Base-by-base conservation (phyloP, 2,888 invertebrate species). In the Biston betularia region DNA sequence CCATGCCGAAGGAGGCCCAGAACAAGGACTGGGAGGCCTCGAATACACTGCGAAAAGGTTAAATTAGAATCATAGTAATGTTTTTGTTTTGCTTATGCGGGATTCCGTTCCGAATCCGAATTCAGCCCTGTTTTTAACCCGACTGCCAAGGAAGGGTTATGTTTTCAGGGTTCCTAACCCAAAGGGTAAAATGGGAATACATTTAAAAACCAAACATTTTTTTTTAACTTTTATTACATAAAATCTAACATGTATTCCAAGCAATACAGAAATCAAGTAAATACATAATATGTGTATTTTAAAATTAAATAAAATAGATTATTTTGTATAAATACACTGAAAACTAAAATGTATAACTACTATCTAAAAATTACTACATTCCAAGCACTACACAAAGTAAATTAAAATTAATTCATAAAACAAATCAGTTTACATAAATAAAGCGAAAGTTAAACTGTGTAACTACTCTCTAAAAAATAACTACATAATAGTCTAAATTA, bases 1-100 rank as follows among this genome's bases (percentile, higher is more conserved):
- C 96, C 94, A 98, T 96, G 34, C 99, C 99, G 84, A 98, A 99
- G 75, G 98, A 97, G 38, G 98, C 98, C 98, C 99, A 99, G 93
- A 98, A 99, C 7, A 99, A 94, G 6, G 98, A 98, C 86, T 99
- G 99, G 0, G 98, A 97, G 1, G 98, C 97, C 91, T 99, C 98
- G 87, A 98, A 99, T 34, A 99, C 45, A 11, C 56, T 56, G 42
- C 3, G 15, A n/a, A 65, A 57, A 58, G 35, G 44, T 1, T 15
- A n/a, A 4, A n/a, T 58, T 38, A 34, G 34, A n/a, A 50, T 34
- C 8, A 8, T 50, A 15, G 24, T 1, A 46, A 24, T 9, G 14
- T 7, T n/a, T n/a, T n/a, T n/a, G n/a, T n/a, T n/a, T n/a, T n/a
- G n/a, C n/a, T n/a, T n/a, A n/a, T n/a, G n/a, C n/a, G n/a, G n/a